These are phyloP conservation scores for Pardalotus punctatus DNA, from an alignment of 2,113 vertebrate species.

Conservation along the genomic window DNA sequence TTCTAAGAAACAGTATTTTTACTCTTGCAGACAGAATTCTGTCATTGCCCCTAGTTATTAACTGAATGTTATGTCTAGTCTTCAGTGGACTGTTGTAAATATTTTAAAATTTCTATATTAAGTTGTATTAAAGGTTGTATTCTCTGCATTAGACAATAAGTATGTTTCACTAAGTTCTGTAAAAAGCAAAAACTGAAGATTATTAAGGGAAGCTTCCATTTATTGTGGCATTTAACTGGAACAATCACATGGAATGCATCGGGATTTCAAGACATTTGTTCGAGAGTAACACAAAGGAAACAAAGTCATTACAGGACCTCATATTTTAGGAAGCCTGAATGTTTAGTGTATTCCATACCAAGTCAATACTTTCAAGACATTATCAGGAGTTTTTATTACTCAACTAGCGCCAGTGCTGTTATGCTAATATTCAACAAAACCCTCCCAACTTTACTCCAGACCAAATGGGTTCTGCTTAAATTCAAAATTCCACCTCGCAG, in stretches of 20 bases:
- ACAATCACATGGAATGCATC: not conserved
- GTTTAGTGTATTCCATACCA: not conserved
- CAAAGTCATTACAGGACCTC: not conserved
- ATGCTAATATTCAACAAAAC: fast-evolving
- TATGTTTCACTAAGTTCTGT: not conserved
- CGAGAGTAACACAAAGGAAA: not conserved
- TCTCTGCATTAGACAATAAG: not conserved
- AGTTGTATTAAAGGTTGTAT: not conserved
- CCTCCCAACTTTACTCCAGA: not conserved
- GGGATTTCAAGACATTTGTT: not conserved
- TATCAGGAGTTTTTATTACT: not conserved
- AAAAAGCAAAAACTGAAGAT: not conserved
- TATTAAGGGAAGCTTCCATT: not conserved
- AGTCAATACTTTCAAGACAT: not conserved
- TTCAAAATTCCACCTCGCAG: not conserved
- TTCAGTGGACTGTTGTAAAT: not conserved
- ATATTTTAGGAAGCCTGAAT: not conserved
- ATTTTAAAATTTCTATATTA: not conserved
- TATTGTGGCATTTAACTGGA: not conserved
- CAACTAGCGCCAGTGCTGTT: not conserved
- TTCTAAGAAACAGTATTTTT: not conserved
- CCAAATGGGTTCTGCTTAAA: not conserved
- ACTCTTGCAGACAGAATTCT: not conserved
- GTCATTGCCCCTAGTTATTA: not conserved
- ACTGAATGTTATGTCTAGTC: not conserved